Percentiles rank a stretch among this genome's conserved stretches.
These are phyloP conservation scores for Blomia tropicalis DNA, from an alignment of 2,888 invertebrate genomes.

Conservation along the genomic window DNA sequence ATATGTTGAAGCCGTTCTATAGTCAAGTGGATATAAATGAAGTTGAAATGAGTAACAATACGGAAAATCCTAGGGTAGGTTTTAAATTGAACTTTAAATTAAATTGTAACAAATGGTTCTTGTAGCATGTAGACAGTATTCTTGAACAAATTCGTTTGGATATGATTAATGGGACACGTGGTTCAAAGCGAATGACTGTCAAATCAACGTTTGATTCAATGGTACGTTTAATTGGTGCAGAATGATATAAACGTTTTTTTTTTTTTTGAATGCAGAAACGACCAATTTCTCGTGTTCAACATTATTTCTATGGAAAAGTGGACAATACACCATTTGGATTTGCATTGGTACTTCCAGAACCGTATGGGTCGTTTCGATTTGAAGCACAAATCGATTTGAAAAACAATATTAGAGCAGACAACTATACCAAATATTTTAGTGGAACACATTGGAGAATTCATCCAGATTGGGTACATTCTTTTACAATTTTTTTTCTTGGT, in stretches of 20 bases:
- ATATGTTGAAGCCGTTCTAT: conserved; percentile 78
- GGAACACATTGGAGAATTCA: conserved; percentile 39
- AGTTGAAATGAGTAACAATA: conserved; percentile 49
- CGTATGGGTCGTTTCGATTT: conserved; percentile 63
- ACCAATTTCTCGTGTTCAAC: conserved; percentile 55
- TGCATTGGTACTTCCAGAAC: conserved; percentile 67
- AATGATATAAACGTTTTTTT: not conserved
- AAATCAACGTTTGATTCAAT: conserved; percentile 72
- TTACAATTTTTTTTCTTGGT: not conserved
- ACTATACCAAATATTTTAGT: not conserved
- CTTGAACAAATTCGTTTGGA: conserved; percentile 59
- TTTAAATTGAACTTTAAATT: too few relatives aligned
- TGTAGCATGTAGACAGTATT: conserved; percentile 7
- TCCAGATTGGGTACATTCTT: conserved; percentile 46
- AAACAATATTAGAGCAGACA: conserved; percentile 9
- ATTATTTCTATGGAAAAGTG: conserved; percentile 66
- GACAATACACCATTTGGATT: conserved; percentile 67
- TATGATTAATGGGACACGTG: conserved; percentile 79
- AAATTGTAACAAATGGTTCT: too few relatives aligned
- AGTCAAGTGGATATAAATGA: conserved; percentile 90
- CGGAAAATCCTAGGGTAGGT: too few relatives aligned
- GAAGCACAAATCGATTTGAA: conserved; percentile 48
- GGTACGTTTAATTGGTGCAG: conserved; percentile 46
- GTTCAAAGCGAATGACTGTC: conserved; percentile 65
- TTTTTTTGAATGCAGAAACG: conserved; percentile 53